A percentile compares a stretch with the other conserved stretches of the same genome.
Evolutionary conservation across 2,888 invertebrate species (phyloP).

Genomic region (Drosophila subsilvestris): DNA sequence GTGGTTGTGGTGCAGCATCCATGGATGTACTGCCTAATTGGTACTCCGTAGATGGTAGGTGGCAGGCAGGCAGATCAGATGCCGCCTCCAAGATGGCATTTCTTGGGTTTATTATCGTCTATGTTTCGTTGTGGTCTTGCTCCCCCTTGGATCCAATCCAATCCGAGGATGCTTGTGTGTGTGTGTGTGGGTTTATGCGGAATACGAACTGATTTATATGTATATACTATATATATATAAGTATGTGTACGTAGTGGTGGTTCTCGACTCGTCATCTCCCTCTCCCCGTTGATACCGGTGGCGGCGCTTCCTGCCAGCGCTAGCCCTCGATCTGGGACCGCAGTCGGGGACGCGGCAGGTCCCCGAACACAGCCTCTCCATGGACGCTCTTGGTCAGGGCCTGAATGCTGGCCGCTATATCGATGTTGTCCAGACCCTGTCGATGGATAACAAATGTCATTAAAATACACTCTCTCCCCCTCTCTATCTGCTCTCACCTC

Average conservation of each 20-base stretch:
- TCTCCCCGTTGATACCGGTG: neutral
- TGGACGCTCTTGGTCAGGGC: slow-evolving; percentile 96
- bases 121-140: neutral
- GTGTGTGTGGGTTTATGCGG: slow-evolving; percentile 33
- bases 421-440: slow-evolving; percentile 87
- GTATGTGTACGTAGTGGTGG: slow-evolving; percentile 62
- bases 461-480: neutral
- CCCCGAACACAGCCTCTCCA: slow-evolving; percentile 93
- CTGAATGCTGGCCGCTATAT: slow-evolving; percentile 96
- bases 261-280: slow-evolving; percentile 11
- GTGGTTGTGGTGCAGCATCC: neutral
- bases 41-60: slow-evolving; percentile 35
- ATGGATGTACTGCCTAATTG: slow-evolving; percentile 27
- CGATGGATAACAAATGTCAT: neutral
- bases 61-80: neutral
- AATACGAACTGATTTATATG: slow-evolving; percentile 44
- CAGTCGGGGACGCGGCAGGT: slow-evolving; percentile 93
- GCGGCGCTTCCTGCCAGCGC: slow-evolving; percentile 5
- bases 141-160: neutral
- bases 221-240: slow-evolving; percentile 14
- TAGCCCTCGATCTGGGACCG: slow-evolving; percentile 90
- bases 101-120: neutral
- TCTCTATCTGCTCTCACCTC: slow-evolving; percentile 68
- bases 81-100: neutral
- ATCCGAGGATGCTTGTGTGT: neutral